These are phyloP conservation scores for Zosterops pallidus DNA, from an alignment of 2,113 vertebrate genomes.

Conservation along the genomic window DNA sequence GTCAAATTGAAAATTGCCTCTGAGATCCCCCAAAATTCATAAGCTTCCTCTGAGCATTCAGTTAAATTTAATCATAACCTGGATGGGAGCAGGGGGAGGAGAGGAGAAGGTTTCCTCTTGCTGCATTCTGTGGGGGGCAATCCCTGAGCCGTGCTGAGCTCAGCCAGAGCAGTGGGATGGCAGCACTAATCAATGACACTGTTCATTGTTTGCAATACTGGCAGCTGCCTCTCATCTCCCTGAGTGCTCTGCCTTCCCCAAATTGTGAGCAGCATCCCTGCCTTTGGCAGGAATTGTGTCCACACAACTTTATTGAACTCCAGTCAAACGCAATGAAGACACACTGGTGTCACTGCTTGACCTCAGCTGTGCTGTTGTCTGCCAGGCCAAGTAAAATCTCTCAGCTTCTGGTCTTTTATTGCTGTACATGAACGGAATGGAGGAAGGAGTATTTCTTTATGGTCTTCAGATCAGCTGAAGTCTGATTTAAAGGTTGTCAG, in stretches of 20 bases:
- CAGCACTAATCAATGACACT: background rate
- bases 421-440: background rate
- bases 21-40: background rate
- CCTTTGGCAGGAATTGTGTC: background rate
- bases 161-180: background rate
- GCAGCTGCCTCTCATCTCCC: conserved; percentile 16
- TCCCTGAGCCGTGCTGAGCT: background rate
- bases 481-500: background rate
- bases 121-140: background rate
- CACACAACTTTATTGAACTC: background rate
- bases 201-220: background rate
- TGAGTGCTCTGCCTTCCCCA: background rate
- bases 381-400: background rate
- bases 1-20: background rate
- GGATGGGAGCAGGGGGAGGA: background rate
- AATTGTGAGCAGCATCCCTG: background rate
- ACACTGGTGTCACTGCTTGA: background rate
- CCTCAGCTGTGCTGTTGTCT: background rate
- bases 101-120: background rate
- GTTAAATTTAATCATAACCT: background rate
- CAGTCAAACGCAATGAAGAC: background rate
- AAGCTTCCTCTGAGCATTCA: background rate
- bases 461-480: background rate
- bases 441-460: background rate
- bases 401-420: background rate